phyloP scores from a whole-genome alignment of 2,888 invertebrate species.

The Meandrusa payeni region DNA sequence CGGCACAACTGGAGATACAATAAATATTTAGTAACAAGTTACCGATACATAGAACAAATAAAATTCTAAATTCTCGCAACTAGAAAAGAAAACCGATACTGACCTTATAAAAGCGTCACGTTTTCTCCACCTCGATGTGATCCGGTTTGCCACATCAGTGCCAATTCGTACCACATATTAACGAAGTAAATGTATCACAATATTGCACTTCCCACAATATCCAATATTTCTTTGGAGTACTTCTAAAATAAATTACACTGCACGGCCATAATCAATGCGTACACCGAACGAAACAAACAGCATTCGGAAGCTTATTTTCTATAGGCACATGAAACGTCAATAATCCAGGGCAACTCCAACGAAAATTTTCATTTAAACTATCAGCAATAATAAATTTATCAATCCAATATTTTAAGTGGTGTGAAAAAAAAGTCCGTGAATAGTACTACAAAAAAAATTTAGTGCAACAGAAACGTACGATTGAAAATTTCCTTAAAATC shows the following conservation, averaged over 20 bases:
- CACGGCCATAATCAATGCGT: slow-evolving; percentile 53
- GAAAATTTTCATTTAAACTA: slow-evolving; percentile 32
- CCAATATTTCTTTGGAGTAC: slow-evolving; percentile 21
- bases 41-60: neutral
- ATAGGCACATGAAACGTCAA: slow-evolving; percentile 64
- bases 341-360: slow-evolving; percentile 55
- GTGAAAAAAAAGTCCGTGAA: neutral
- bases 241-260: slow-evolving; percentile 32
- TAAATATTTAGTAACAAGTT: no score
- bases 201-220: slow-evolving; percentile 41
- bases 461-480: slow-evolving; percentile 11
- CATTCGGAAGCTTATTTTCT: slow-evolving; percentile 54
- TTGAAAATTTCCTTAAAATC: slow-evolving; percentile 12
- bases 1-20: no score
- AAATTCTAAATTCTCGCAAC: slow-evolving; percentile 2
- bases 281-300: slow-evolving; percentile 60
- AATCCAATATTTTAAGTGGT: neutral
- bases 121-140: slow-evolving; percentile 66
- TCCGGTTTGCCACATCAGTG: slow-evolving; percentile 77
- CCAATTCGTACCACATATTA: slow-evolving; percentile 63
- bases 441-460: slow-evolving; percentile 9
- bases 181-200: slow-evolving; percentile 38
- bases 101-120: slow-evolving; percentile 73
- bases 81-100: slow-evolving; percentile 45
- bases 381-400: neutral